These are phyloP conservation scores for Blastomussa wellsi DNA, from an alignment of 92 coral and sea anemone species.

Conservation along the genomic window DNA sequence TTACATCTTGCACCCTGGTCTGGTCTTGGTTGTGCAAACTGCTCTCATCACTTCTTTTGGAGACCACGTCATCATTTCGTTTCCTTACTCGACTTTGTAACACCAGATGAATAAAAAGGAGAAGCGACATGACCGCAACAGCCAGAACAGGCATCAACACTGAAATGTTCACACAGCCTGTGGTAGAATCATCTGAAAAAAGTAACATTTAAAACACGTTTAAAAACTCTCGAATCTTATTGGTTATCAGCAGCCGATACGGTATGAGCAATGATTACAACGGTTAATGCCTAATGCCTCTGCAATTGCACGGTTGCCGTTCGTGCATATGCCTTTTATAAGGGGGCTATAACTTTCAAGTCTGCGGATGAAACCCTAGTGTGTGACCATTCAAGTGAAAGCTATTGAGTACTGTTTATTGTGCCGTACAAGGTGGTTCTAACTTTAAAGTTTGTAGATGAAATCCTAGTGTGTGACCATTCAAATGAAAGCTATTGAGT, in stretches of 20 bases:
- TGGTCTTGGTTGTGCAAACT: conserved; percentile 20
- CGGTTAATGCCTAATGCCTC: too few species aligned
- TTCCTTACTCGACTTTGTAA: neutral
- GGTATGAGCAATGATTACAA: neutral
- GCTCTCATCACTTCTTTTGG: neutral
- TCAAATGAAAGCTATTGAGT: too few species aligned
- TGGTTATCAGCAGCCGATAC: neutral
- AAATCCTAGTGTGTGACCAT: too few species aligned
- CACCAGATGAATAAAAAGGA: conserved; percentile 27
- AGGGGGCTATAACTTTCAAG: too few species aligned
- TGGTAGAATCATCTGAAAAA: neutral
- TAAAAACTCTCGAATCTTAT: neutral
- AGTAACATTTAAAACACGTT: neutral
- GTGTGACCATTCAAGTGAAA: too few species aligned
- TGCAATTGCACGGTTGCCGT: too few species aligned
- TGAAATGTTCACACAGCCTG: conserved; percentile 32
- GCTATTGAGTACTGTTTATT: too few species aligned
- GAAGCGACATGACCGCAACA: conserved; percentile 22
- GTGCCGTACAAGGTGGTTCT: too few species aligned
- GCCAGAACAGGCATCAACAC: conserved; percentile 43
- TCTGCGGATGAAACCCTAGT: too few species aligned
- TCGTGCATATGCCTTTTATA: too few species aligned
- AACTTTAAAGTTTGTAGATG: too few species aligned
- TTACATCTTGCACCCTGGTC: neutral
- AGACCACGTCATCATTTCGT: neutral